These are phyloP conservation scores for Micromussa lordhowensis DNA, from an alignment of 92 coral and sea anemone genomes.

Conservation along the genomic window DNA sequence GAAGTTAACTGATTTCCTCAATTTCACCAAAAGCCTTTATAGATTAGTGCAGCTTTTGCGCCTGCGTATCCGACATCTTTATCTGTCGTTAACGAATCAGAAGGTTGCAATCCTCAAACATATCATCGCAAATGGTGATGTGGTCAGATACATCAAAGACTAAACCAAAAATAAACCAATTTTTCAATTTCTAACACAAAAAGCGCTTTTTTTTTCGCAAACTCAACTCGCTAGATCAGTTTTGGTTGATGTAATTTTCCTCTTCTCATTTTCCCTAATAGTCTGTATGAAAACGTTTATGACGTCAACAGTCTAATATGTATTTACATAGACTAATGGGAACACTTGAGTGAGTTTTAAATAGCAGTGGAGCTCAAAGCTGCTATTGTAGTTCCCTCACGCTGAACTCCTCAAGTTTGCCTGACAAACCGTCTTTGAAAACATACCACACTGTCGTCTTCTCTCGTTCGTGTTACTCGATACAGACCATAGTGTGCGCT, in stretches of 20 bases:
- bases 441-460: background rate
- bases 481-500: background rate
- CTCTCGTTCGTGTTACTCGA: background rate
- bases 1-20: background rate
- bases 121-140: background rate
- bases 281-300: background rate
- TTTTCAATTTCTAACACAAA: background rate
- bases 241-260: background rate
- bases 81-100: slow-evolving; percentile 12
- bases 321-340: background rate
- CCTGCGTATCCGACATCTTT: background rate
- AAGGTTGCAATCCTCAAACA: background rate
- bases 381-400: background rate
- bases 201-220: background rate
- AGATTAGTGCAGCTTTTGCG: background rate
- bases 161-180: background rate
- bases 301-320: background rate
- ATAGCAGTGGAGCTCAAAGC: background rate
- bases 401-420: background rate
- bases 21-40: background rate
- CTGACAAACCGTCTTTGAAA: background rate
- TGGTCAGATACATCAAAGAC: background rate
- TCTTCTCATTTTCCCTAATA: background rate
- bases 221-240: background rate
- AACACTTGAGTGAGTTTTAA: background rate